These are phyloP conservation scores for Macaca fascicularis DNA, from an alignment of 2,113 vertebrate genomes.

Conservation along the genomic window DNA sequence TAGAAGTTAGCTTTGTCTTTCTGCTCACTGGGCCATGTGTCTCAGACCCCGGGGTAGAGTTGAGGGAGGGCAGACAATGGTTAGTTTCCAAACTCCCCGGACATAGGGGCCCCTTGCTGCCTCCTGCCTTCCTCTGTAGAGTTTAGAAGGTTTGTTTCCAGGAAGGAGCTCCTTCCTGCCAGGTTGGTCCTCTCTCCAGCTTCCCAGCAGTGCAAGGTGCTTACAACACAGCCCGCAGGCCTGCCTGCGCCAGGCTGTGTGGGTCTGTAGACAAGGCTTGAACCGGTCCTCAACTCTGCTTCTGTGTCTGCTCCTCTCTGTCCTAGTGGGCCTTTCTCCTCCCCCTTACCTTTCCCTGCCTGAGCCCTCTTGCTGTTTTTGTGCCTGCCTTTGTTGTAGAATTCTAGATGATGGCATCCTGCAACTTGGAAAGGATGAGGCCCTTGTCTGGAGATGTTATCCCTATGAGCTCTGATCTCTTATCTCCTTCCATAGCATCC, in stretches of 20 bases:
- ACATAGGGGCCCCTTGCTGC: not conserved
- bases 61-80: not conserved
- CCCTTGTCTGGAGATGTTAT: not conserved
- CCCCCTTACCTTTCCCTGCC: not conserved
- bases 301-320: not conserved
- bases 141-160: not conserved
- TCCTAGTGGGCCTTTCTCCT: not conserved
- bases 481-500: not conserved
- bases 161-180: not conserved
- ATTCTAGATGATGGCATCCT: not conserved
- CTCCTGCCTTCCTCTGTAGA: not conserved
- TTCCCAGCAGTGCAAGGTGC: not conserved
- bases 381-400: not conserved
- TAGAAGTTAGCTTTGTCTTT: not conserved
- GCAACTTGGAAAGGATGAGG: not conserved
- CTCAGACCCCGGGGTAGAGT: not conserved
- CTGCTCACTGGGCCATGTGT: not conserved
- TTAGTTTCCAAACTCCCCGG: not conserved
- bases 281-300: not conserved
- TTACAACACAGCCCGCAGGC: not conserved
- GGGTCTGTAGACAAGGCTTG: not conserved
- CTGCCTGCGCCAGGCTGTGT: not conserved
- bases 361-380: not conserved
- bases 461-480: not conserved
- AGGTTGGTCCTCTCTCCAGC: not conserved